Conservation (phyloP, 2,888 invertebrate species). For the Argynnis bischoffii region DNA sequence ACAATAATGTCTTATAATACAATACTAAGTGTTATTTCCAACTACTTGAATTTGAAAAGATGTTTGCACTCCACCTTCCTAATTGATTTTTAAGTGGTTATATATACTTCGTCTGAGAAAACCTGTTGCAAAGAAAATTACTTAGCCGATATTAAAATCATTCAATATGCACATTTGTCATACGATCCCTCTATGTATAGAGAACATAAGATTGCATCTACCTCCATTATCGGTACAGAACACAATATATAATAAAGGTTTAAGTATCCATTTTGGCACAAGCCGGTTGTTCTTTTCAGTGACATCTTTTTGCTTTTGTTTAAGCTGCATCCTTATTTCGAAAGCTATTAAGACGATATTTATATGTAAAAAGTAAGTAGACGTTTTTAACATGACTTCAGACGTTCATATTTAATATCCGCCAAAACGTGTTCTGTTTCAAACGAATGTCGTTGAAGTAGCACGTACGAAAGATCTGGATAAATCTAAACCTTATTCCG, state of each 20-base stretch:
- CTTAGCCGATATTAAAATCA: conserved; percentile 12
- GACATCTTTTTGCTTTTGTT: conserved; percentile 39
- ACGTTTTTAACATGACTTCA: conserved; percentile 38
- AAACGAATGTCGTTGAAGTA: conserved; percentile 58
- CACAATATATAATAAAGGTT: conserved; percentile 20
- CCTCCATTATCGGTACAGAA: conserved; percentile 28
- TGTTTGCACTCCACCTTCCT: conserved; percentile 7
- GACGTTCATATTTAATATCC: conserved; percentile 56
- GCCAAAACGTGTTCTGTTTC: conserved; percentile 68
- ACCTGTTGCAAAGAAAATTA: conserved; percentile 17
- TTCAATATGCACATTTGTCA: conserved; percentile 22
- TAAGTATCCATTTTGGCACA: conserved; percentile 47
- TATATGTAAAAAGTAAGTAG: conserved; percentile 35
- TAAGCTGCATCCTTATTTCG: conserved; percentile 41
- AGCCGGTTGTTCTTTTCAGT: conserved; percentile 47
- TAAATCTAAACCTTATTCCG: conserved; percentile 69
- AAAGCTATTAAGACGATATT: conserved; percentile 46
- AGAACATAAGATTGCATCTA: conserved; percentile 32
- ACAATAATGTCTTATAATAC: conserved; percentile 13
- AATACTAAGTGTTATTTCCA: neutral
- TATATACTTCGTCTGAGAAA: conserved; percentile 12
- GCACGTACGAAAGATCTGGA: conserved; percentile 50
- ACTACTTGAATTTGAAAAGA: conserved; percentile 16
- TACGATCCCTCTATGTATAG: conserved; percentile 17
- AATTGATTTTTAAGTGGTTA: conserved; percentile 19